Evolutionary conservation across 2,888 invertebrate species (phyloP).

Genomic region (Pyrrhia umbra): DNA sequence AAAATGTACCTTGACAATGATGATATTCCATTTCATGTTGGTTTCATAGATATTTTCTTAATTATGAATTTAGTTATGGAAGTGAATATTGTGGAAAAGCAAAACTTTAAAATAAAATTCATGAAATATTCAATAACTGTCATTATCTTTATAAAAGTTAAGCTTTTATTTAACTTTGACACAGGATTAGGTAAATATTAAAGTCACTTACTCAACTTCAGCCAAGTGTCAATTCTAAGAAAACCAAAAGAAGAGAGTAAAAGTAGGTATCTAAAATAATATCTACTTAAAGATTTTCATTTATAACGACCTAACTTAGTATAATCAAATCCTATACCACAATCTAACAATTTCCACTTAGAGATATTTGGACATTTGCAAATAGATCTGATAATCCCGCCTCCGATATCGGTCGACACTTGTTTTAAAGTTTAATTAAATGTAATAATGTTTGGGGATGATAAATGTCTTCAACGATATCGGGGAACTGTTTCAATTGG

Average conservation of each 20-base stretch:
- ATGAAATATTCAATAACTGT: not conserved
- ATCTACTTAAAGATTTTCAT: constrained; percentile 10
- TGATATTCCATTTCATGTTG: no score
- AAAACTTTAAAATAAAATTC: not conserved
- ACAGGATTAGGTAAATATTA: not conserved
- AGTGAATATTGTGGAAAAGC: no score
- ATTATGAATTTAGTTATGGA: no score
- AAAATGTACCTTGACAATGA: no score
- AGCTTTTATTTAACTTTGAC: not conserved
- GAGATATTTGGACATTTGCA: constrained; percentile 62
- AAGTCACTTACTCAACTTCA: not conserved
- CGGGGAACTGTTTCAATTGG: constrained; percentile 66
- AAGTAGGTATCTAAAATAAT: not conserved
- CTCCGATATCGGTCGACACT: constrained; percentile 66
- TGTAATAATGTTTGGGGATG: constrained; percentile 74
- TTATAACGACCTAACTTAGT: constrained; percentile 9
- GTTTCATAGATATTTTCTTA: no score
- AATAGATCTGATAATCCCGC: constrained; percentile 68
- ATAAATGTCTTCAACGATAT: constrained; percentile 72
- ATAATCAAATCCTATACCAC: constrained; percentile 11
- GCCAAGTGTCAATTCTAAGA: not conserved
- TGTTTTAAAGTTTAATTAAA: constrained; percentile 77
- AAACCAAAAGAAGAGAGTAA: constrained; percentile 1
- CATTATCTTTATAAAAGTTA: not conserved
- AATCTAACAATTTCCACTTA: constrained; percentile 49